Evolutionary conservation across 2,888 invertebrate genomes (phyloP), one percentile per base, ranked within the genome.

Genomic region (Nycteola revayana): DNA sequence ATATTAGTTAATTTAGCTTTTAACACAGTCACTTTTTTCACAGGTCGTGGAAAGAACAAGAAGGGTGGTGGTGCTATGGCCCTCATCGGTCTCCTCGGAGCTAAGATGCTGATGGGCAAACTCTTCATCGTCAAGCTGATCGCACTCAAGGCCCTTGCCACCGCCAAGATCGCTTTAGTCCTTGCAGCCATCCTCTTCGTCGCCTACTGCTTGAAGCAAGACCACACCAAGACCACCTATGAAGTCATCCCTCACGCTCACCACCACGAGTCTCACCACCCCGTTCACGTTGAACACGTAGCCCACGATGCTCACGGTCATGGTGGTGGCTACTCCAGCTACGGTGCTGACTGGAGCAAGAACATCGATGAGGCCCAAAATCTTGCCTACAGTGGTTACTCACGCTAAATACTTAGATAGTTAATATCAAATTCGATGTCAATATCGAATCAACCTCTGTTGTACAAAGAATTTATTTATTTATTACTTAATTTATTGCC

Each of bases 161-260:
- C 95, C 46, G 95, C 95, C 54, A 96, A 96, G 87, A 91, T 95
- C 51, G 95, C 95, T 0, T 80, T 96, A 5, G 90, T 95, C 49
- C 90, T 96, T 23, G 92, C 94, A 22, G 91, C 91, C 34, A 91
- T 95, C 53, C 92, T 95, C 57, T 80, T 87, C 49, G 76, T 80
- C 0, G 87, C 87, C 1, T 84, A 74, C 66, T 86, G 87, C 39
- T 44, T 88, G 54, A 88, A 88, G 40, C 79, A 79, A 0, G 88
- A 85, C 28, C 78, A 82, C 18, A 72, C 79, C 0, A 88, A 87
- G 60, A 88, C 88, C 0, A 86, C 86, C 0, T 88, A 88, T 32
- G 88, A 88, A 47, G 88, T 88, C 0, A 66, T 88, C 0, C 86
- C 87, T 5, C 88, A 88, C 23, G 66, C 86, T 1, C 82, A 84